Evolutionary conservation across 2,113 vertebrate species (phyloP).

Genomic region (Phodopus roborovskii): DNA sequence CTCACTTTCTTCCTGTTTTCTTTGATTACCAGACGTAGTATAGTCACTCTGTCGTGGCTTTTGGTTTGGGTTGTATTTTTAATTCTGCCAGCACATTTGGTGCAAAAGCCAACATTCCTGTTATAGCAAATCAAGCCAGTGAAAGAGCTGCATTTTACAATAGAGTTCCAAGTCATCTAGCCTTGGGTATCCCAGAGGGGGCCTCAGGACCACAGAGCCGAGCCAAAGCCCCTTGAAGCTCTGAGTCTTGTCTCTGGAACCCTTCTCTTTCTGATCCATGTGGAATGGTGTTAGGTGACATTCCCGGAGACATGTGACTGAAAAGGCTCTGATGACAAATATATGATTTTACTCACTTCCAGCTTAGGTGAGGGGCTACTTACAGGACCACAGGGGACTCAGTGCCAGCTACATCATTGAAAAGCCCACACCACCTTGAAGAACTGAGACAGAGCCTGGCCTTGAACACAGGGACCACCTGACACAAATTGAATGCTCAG

Average conservation of each 20-base stretch:
- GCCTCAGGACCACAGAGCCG: background rate
- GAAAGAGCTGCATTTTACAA: background rate
- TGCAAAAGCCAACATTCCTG: background rate
- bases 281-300: background rate
- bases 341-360: background rate
- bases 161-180: background rate
- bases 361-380: background rate
- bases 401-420: background rate
- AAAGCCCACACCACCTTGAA: background rate
- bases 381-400: background rate
- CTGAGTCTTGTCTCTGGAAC: background rate
- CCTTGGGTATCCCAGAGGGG: background rate
- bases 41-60: background rate
- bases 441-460: background rate
- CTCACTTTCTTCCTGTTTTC: background rate
- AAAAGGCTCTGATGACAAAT: background rate
- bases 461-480: no score
- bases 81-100: background rate
- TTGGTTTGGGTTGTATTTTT: background rate
- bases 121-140: background rate
- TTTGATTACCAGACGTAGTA: background rate
- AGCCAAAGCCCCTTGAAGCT: background rate
- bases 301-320: background rate
- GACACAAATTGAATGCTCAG: background rate
- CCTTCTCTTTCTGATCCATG: background rate